Percentiles rank a stretch among this genome's conserved stretches.
Conservation (phyloP, 2,888 invertebrate genomes). For the Blastobasis adustella region DNA sequence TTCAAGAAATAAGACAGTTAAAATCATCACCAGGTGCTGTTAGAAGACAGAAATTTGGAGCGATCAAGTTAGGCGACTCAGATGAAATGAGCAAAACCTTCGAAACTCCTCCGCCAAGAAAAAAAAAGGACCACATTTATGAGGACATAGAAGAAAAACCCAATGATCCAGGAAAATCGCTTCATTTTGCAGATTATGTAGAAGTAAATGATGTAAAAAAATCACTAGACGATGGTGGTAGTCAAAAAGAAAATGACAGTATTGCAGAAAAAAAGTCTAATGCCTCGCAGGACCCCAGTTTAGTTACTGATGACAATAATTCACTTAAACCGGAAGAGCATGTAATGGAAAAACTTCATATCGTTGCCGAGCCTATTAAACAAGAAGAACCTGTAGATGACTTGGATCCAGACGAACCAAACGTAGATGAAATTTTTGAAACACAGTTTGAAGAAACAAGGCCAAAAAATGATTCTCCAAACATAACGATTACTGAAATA, state of each 20-base stretch:
- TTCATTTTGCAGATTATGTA: constrained; percentile 64
- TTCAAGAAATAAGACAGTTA: constrained; percentile 75
- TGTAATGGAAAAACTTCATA: constrained; percentile 62
- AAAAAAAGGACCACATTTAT: constrained; percentile 77
- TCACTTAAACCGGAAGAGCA: constrained; percentile 51
- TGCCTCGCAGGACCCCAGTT: constrained; percentile 64
- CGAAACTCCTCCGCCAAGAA: constrained; percentile 61
- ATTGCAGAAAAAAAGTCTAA: constrained; percentile 56
- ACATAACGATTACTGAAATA: constrained; percentile 68
- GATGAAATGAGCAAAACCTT: constrained; percentile 68
- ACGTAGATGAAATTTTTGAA: constrained; percentile 60
- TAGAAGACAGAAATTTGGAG: constrained; percentile 67
- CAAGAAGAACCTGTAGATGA: constrained; percentile 45
- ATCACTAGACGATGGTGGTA: constrained; percentile 32
- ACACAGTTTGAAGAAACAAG: constrained; percentile 53
- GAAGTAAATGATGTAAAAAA: constrained; percentile 42
- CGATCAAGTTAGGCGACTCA: constrained; percentile 65
- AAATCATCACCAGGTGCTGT: constrained; percentile 77
- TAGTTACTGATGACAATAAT: constrained; percentile 48
- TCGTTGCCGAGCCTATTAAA: constrained; percentile 16
- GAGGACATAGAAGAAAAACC: constrained; percentile 75
- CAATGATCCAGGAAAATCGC: constrained; percentile 47
- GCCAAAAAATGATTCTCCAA: constrained; percentile 52
- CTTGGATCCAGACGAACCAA: constrained; percentile 57
- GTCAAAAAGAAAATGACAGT: constrained; percentile 64